Evolutionary conservation across 2,797 vertebrate genomes (phyloP).

Genomic region (Vultur gryphus): DNA sequence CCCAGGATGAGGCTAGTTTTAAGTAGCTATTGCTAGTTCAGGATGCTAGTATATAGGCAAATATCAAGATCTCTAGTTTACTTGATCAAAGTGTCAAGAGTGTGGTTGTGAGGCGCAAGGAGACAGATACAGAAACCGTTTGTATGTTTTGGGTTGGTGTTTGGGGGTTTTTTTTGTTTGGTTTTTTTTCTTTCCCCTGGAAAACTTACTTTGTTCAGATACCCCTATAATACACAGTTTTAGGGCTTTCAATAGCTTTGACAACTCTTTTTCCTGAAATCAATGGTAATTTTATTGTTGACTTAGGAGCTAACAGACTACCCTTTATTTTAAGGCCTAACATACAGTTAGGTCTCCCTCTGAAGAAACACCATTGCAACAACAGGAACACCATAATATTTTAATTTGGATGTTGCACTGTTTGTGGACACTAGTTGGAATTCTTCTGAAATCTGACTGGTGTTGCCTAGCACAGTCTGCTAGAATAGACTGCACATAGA

Average conservation of each 20-base stretch:
- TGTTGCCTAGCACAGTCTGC: neutral
- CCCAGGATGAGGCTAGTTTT: neutral
- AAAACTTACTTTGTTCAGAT: neutral
- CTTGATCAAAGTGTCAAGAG: neutral
- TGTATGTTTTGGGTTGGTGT: neutral
- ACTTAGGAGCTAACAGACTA: neutral
- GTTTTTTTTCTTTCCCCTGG: neutral
- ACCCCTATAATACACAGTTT: rapidly evolving
- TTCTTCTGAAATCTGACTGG: neutral
- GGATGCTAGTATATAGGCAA: neutral
- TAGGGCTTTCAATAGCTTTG: neutral
- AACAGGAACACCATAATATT: neutral
- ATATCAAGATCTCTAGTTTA: neutral
- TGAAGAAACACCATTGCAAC: neutral
- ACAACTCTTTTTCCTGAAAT: neutral
- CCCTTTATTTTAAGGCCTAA: neutral
- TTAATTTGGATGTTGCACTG: neutral
- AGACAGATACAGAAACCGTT: neutral
- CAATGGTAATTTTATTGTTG: neutral
- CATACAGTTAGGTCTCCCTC: neutral
- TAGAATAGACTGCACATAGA: neutral
- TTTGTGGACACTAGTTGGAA: neutral
- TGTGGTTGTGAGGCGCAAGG: neutral
- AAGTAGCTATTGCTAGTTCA: neutral
- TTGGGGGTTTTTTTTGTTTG: neutral